Evolutionary conservation across 1,140 invertebrate species (phyloP).

Genomic region (Drosophila sp.): DNA sequence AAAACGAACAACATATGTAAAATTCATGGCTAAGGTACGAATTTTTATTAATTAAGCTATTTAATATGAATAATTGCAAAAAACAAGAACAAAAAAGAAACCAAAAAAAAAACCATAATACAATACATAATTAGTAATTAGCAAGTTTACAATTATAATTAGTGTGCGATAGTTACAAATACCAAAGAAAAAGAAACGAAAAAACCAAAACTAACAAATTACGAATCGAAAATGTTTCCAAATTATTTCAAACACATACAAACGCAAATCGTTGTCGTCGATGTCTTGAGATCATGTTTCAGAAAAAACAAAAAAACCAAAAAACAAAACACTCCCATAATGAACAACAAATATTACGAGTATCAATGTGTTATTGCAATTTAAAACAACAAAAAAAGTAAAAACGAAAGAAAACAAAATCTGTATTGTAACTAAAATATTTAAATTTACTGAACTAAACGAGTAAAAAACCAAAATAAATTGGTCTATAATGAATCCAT

Average conservation of each 20-base stretch:
- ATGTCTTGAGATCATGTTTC: constrained; percentile 42
- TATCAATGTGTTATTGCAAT: constrained; percentile 55
- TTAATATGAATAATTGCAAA: constrained; percentile 34
- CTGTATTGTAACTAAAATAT: constrained; percentile 56
- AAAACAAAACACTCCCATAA: background rate
- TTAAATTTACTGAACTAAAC: constrained; percentile 61
- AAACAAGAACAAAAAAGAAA: constrained; percentile 47
- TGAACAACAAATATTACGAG: constrained; percentile 46
- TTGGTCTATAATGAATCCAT: constrained; percentile 60
- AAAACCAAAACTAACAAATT: constrained; percentile 46
- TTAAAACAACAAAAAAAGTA: constrained; percentile 8
- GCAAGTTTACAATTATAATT: constrained; percentile 67
- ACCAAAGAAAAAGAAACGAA: background rate
- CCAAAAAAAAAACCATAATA: constrained; percentile 39
- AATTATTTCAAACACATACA: constrained; percentile 61
- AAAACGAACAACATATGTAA: constrained; percentile 60
- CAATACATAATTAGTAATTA: constrained; percentile 52
- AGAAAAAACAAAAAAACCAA: constrained; percentile 40
- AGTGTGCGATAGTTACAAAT: constrained; percentile 62
- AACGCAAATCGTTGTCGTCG: constrained; percentile 38
- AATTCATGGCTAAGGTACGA: constrained; percentile 74
- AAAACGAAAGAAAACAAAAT: constrained; percentile 15
- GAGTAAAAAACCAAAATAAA: constrained; percentile 57
- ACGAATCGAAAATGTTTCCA: constrained; percentile 59
- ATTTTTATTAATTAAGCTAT: constrained; percentile 79